These are phyloP conservation scores for Drosophila nr. perissopoda DNA, from an alignment of 2,888 invertebrate species.

Conservation along the genomic window DNA sequence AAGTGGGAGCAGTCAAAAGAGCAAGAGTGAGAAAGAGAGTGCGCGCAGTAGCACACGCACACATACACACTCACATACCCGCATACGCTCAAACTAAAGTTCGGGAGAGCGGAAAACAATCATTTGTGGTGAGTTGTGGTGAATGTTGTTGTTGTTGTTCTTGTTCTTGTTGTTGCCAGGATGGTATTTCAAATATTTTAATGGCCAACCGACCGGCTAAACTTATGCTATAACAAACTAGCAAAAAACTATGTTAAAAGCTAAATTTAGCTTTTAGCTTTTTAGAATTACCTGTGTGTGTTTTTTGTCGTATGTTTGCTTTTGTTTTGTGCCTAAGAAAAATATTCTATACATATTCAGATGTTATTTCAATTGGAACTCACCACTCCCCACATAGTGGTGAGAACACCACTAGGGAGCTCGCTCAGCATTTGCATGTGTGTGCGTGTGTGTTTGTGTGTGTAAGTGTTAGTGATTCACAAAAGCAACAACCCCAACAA, in stretches of 20 bases:
- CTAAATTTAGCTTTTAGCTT: conserved; percentile 9
- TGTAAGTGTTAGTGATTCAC: conserved; percentile 64
- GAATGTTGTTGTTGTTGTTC: conserved; percentile 33
- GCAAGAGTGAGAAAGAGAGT: conserved; percentile 47
- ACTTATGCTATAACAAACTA: conserved; percentile 5
- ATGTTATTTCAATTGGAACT: conserved; percentile 56
- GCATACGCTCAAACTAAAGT: conserved; percentile 40
- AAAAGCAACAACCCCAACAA: conserved; percentile 73
- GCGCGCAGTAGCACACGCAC: conserved; percentile 58
- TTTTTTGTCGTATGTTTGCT: conserved; percentile 7
- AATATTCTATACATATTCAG: conserved; percentile 49
- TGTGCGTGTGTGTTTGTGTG: conserved; percentile 16
- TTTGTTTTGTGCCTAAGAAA: conserved; percentile 30
- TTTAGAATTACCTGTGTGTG: conserved; percentile 24
- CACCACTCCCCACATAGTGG: conserved; percentile 56
- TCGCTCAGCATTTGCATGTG: conserved; percentile 40
- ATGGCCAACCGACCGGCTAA: conserved; percentile 45
- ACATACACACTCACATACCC: conserved; percentile 37
- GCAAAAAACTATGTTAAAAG: neutral
- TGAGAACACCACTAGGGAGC: conserved; percentile 50
- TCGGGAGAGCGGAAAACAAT: conserved; percentile 67
- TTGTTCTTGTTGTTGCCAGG: conserved; percentile 43
- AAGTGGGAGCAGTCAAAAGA: conserved; percentile 48
- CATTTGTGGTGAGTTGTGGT: conserved; percentile 65
- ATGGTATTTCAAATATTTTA: conserved; percentile 50